Percentiles rank a stretch among this genome's conserved stretches.
Evolutionary conservation across 2,797 vertebrate species (phyloP).

Genomic region (Oophaga sylvatica): DNA sequence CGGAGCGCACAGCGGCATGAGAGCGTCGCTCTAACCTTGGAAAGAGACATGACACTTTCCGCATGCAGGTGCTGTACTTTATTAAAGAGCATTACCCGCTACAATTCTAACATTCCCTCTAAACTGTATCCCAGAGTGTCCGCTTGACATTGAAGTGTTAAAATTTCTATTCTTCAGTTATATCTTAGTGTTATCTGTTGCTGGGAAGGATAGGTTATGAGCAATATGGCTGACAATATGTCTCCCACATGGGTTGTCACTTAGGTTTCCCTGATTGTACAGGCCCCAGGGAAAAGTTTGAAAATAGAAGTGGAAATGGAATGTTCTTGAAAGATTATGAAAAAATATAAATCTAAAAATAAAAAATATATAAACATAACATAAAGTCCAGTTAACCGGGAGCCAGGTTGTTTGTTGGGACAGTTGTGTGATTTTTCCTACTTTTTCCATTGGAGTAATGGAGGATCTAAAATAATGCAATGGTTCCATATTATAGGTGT

Average conservation of each 20-base stretch:
- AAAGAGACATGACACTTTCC: background rate
- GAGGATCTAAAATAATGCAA: too few relatives aligned
- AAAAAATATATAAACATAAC: too few relatives aligned
- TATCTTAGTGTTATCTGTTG: background rate
- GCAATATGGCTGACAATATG: background rate
- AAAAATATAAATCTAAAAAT: too few relatives aligned
- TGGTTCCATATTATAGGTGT: too few relatives aligned
- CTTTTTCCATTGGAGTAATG: too few relatives aligned
- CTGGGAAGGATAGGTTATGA: background rate
- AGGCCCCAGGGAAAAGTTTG: background rate
- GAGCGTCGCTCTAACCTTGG: slow-evolving; percentile 9
- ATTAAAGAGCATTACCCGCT: background rate
- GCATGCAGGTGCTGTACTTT: background rate
- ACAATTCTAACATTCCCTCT: background rate
- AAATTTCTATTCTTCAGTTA: background rate
- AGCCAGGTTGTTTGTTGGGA: too few relatives aligned
- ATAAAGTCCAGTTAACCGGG: too few relatives aligned
- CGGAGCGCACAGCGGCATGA: background rate
- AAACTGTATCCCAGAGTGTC: background rate
- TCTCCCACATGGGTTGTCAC: background rate
- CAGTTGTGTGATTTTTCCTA: too few relatives aligned
- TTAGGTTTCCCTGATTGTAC: background rate
- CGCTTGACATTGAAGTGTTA: background rate
- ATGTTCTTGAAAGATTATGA: background rate
- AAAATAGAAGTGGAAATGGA: background rate